Evolutionary conservation across 2,113 vertebrate species (phyloP).

Genomic region (Antechinus stuartii): DNA sequence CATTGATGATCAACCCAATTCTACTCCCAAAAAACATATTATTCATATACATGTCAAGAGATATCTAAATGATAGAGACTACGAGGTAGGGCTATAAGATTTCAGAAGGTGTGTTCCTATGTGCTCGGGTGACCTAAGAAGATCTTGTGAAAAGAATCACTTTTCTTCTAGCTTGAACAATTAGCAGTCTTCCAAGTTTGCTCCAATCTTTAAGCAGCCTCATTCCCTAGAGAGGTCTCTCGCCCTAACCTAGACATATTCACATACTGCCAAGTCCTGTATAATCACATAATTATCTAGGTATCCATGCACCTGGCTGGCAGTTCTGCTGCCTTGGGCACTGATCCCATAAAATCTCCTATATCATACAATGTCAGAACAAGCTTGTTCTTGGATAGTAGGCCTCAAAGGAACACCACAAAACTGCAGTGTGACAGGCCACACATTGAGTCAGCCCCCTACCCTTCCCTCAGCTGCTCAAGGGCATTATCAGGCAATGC

Average conservation of each 20-base stretch:
- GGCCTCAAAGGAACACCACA: constrained; percentile 23
- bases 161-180: not conserved
- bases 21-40: not conserved
- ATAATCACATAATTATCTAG: constrained; percentile 45
- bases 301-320: not conserved
- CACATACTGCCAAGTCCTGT: not conserved
- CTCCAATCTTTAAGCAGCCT: not conserved
- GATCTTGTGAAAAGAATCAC: not conserved
- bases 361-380: not conserved
- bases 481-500: constrained; percentile 25
- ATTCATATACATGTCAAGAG: not conserved
- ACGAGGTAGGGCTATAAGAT: not conserved
- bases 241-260: not conserved
- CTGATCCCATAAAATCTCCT: not conserved
- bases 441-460: not conserved
- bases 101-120: not conserved
- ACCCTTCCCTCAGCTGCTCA: not conserved
- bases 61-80: not conserved
- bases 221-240: not conserved
- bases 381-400: constrained; percentile 40
- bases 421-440: not conserved
- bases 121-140: not conserved
- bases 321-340: constrained; percentile 10
- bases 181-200: not conserved
- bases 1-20: not conserved